Evolutionary conservation across 2,888 invertebrate genomes (phyloP).

Genomic region (Cosmia pyralina): DNA sequence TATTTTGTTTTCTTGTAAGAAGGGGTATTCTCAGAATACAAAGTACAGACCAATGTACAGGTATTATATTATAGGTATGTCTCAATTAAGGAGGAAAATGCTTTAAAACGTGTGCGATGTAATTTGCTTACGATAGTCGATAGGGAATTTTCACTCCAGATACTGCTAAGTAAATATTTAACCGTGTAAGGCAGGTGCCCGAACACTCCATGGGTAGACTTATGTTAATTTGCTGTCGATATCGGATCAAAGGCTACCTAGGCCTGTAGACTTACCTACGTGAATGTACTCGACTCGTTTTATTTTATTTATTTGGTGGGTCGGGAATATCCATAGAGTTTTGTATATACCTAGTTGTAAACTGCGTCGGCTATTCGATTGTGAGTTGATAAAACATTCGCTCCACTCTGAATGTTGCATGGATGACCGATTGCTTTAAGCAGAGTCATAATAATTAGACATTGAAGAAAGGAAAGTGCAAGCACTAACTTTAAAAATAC

Average conservation of each 20-base stretch:
- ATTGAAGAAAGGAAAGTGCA: neutral
- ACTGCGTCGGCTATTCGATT: neutral
- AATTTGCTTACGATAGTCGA: conserved; percentile 2
- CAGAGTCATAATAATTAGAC: neutral
- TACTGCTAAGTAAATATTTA: conserved; percentile 23
- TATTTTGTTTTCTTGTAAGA: neutral
- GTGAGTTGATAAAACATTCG: neutral
- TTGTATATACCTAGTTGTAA: neutral
- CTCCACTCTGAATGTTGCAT: neutral
- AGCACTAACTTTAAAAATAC: neutral
- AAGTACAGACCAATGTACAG: neutral
- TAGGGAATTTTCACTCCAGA: conserved; percentile 18
- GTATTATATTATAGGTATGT: neutral
- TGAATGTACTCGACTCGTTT: neutral
- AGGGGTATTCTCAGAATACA: neutral
- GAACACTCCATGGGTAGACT: neutral
- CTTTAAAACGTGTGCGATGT: conserved; percentile 15
- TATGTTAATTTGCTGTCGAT: conserved; percentile 4
- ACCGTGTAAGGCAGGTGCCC: neutral
- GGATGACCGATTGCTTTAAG: neutral
- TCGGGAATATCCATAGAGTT: neutral
- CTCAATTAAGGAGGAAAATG: conserved; percentile 4
- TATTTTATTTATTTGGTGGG: neutral
- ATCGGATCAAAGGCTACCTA: neutral
- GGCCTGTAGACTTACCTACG: neutral